Base-by-base conservation (phyloP, 2,797 vertebrate genomes). In the Myotis planiceps region DNA sequence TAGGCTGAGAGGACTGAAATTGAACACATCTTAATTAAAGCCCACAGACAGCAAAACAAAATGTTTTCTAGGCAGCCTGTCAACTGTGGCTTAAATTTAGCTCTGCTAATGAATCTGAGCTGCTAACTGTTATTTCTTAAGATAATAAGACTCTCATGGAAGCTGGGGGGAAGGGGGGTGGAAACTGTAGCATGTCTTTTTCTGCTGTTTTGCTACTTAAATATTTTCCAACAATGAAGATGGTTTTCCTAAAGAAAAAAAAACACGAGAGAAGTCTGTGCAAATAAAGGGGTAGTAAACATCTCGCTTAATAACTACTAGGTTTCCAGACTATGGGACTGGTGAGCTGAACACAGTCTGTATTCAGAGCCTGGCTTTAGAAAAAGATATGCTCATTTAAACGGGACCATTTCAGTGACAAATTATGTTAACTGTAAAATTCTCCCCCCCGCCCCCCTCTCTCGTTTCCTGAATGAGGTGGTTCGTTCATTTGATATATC, bases 21-120 rank as follows among this genome's bases (percentile, higher is more conserved):
- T 97, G 98, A 99, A 98, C 99, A 99, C 91, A 97, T 99, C 99
- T 99, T 99, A 99, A 99, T 99, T 99, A 99, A 99, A 99, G 99
- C 98, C 96, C 98, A 97, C 97, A 99, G 98, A 99, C 98, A 99
- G 98, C 98, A 98, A 99, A 99, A 99, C 98, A 98, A 99, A 98
- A 98, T 99, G 98, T 98, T 99, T 99, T 99, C 98, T 92, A 98
- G 97, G 98, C 98, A 98, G 97, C 97, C 97, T 97, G 96, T 98
- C 96, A 97, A 98, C 97, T 2, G 39, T 95, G 95, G 97, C 97
- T 98, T 98, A 98, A 98, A 96, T 98, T 98, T 98, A 97, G 96
- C 97, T 97, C 98, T 97, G 97, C 97, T 99, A 99, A 99, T 98
- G 98, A 99, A 98, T 97, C 94, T 78, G 96, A 97, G 97, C 95